Evolutionary conservation across 2,888 invertebrate genomes (phyloP), one percentile per base, ranked within the genome.

Genomic region (Hemicrepidius hirtus): DNA sequence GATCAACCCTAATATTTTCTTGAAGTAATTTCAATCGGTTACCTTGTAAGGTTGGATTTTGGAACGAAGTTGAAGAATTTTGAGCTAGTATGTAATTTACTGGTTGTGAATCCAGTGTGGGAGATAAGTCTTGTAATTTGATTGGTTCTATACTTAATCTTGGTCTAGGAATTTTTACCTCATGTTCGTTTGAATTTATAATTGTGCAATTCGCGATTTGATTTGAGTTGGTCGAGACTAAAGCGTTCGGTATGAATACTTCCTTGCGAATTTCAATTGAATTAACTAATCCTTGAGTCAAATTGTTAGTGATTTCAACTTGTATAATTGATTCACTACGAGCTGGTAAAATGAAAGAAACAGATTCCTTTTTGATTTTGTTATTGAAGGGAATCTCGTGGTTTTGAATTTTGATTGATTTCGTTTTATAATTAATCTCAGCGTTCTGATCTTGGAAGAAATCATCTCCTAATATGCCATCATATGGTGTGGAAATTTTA

Each of bases 391-490:
- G 5, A n/a, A 32, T 13, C 4, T 24, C 13, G 6, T 20, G 0
- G 13, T 53, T 24, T 18, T 16, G 46, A 46, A 46, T n/a, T 5
- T 21, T 53, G 9, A 53, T 13, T 0, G 24, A 3, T 4, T 53
- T 12, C 12, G 1, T 21, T 53, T 53, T 53, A 9, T 53, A 53
- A 21, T 24, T 32, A 1, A 53, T 53, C 24, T 28, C 10, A 6
- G 60, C 57, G 4, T 68, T 49, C 24, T 69, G 41, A 10, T 16
- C 41, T 24, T 55, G 20, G 3, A 73, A 18, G 20, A 40, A 40
- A 32, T 73, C 73, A 10, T 69, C 44, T 20, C 68, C 72, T 40
- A 72, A 18, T 12, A 72, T 37, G 40, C 68, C 44, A n/a, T 72
- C 68, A 41, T 53, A 37, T 55, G n/a, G 13, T 1, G 53, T 53